These are phyloP conservation scores for Elymnias hypermnestra DNA, from an alignment of 1,140 invertebrate species.

Conservation along the genomic window DNA sequence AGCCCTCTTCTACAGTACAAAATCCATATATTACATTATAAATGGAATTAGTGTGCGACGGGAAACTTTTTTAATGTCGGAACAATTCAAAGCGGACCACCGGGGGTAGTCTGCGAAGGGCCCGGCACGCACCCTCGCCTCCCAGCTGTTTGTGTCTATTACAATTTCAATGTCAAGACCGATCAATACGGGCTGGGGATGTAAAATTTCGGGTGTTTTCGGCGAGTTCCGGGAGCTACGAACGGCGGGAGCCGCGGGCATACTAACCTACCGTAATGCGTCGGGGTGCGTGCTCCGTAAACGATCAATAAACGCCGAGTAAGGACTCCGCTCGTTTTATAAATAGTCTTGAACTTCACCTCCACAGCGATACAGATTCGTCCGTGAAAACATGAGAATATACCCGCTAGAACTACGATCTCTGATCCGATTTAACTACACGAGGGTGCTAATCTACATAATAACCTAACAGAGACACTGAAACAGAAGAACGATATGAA, in stretches of 20 bases:
- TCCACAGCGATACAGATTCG: constrained; percentile 40
- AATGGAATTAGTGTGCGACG: no score
- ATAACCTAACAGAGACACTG: no score
- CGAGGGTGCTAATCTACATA: no score
- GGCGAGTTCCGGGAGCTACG: constrained; percentile 60
- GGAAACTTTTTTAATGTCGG: neutral
- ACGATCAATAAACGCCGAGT: constrained; percentile 67
- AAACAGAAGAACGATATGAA: no score
- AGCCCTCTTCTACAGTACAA: no score
- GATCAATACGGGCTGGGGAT: constrained; percentile 73
- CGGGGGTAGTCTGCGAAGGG: constrained; percentile 42
- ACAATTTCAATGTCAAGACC: constrained; percentile 77
- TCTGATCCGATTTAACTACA: no score
- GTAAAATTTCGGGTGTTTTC: constrained; percentile 69
- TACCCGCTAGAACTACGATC: constrained; percentile 29
- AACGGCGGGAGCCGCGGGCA: constrained; percentile 42
- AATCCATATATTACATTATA: no score
- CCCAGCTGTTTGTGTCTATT: constrained; percentile 75
- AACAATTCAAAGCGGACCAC: constrained; percentile 5
- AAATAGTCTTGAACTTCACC: constrained; percentile 74
- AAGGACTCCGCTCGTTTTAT: constrained; percentile 62
- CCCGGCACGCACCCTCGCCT: constrained; percentile 48
- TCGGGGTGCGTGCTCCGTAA: constrained; percentile 58
- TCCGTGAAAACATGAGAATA: constrained; percentile 53
- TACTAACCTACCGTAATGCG: constrained; percentile 73